Conservation (phyloP, 2,888 invertebrate species). For the Panzeria rudis region DNA sequence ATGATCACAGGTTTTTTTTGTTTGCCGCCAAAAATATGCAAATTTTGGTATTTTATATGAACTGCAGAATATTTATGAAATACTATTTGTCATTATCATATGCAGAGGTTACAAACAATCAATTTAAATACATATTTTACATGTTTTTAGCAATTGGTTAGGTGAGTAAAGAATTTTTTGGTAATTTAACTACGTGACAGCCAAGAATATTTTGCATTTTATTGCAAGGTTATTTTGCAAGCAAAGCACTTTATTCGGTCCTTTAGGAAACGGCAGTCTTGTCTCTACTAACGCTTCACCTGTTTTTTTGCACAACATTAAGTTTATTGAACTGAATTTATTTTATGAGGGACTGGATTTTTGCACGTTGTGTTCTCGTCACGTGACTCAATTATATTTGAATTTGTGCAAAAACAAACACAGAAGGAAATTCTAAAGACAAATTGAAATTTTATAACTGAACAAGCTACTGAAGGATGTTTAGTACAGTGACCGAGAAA, state of each 20-base stretch:
- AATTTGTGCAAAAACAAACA: conserved; percentile 26
- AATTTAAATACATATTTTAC: conserved; percentile 55
- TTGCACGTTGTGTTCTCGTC: conserved; percentile 32
- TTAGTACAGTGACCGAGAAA: not conserved
- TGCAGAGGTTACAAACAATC: conserved; percentile 70
- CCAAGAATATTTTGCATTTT: not conserved
- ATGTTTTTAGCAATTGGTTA: conserved; percentile 1
- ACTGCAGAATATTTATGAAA: conserved; percentile 47
- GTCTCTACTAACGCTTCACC: conserved; percentile 3
- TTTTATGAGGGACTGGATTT: not conserved
- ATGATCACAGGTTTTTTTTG: not conserved
- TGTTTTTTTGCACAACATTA: conserved; percentile 16
- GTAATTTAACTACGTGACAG: conserved; percentile 61
- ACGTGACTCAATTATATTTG: conserved; percentile 70
- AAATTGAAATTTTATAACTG: conserved; percentile 52
- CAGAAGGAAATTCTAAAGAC: not conserved
- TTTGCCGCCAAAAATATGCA: conserved; percentile 14
- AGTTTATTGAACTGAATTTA: conserved; percentile 30
- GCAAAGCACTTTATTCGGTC: not conserved
- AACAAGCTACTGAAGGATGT: not conserved
- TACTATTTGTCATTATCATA: conserved; percentile 61
- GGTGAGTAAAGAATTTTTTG: conserved; percentile 37
- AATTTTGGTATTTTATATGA: not conserved
- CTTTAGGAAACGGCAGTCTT: not conserved
- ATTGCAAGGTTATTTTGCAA: not conserved